Evolutionary conservation across 2,797 vertebrate genomes (phyloP), one percentile per base, ranked within the genome.

Genomic region (Tenualosa ilisha): DNA sequence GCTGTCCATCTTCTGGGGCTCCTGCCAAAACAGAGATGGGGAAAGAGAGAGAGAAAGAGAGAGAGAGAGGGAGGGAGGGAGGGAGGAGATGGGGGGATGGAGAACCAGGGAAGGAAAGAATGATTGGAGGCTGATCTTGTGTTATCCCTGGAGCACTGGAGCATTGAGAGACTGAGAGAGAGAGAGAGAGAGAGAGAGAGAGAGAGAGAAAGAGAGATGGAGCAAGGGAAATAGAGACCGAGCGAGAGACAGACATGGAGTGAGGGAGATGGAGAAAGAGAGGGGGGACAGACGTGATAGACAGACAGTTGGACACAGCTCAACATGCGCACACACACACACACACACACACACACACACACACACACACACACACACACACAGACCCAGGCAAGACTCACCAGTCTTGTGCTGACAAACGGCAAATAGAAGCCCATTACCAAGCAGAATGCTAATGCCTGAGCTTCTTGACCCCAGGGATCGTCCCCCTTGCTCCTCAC

Each of bases 371-470:
- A 87, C 49, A 85, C 92, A 87, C 46, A 85, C 50, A 15, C 13
- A 43, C 15, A 40, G 68, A 88, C 92, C 89, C 84, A 88, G 89
- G 90, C 90, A 86, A 82, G 40, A 91, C 89, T 90, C 90, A 93
- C 94, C 93, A 91, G 93, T 95, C 93, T 94, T 92, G 86, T 84
- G 88, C 91, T 94, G 94, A 95, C 94, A 94, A 94, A 91, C 88
- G 54, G 92, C 92, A 94, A 94, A 95, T 95, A 90, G 91, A 86
- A 90, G 86, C 86, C 91, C 92, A 93, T 95, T 95, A 93, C 90
- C 26, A 31, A 82, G 6, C 84, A 26, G 91, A 93, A 94, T 94
- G 90, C 91, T 93, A 93, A 93, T 94, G 91, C 90, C 31, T 24
- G 87, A 93, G 93, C 93, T 89, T 91, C 86, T 86, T 86, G 90